phyloP scores from a whole-genome alignment of 2,113 vertebrate genomes.

The Sardina pilchardus region DNA sequence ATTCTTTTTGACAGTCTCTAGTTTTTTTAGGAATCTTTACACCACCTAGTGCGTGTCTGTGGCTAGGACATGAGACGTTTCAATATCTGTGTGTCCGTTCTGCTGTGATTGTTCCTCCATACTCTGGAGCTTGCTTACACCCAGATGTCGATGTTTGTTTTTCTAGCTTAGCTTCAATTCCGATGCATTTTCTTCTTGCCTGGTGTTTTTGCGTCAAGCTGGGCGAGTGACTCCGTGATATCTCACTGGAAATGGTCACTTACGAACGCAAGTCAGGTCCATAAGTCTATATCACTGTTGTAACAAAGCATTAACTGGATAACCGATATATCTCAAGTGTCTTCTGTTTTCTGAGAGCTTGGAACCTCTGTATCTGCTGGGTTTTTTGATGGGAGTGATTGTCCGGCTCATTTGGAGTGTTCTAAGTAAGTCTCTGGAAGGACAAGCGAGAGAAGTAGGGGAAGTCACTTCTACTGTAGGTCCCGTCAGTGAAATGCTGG shows the following conservation, averaged over 20 bases:
- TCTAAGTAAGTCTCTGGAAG: background rate
- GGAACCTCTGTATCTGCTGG: background rate
- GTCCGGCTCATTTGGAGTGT: background rate
- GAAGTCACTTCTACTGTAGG: background rate
- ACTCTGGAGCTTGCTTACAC: background rate
- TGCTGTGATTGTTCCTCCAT: conserved; percentile 5
- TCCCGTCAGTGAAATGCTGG: background rate
- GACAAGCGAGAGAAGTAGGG: background rate
- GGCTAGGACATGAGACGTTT: background rate
- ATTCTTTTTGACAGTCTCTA: background rate
- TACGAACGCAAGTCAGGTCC: background rate
- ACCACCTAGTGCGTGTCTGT: background rate
- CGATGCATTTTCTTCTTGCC: background rate
- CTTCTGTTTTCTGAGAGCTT: background rate
- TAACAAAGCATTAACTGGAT: background rate
- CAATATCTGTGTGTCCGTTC: background rate
- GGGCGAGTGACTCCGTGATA: background rate
- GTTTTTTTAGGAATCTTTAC: background rate
- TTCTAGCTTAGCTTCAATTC: background rate
- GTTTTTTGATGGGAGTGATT: background rate
- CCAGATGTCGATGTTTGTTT: background rate
- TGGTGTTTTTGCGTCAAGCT: background rate
- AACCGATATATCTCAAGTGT: background rate
- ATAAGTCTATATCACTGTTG: background rate
- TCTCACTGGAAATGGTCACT: background rate